Conservation (phyloP, 2,888 invertebrate genomes). For the Diaperis boleti region DNA sequence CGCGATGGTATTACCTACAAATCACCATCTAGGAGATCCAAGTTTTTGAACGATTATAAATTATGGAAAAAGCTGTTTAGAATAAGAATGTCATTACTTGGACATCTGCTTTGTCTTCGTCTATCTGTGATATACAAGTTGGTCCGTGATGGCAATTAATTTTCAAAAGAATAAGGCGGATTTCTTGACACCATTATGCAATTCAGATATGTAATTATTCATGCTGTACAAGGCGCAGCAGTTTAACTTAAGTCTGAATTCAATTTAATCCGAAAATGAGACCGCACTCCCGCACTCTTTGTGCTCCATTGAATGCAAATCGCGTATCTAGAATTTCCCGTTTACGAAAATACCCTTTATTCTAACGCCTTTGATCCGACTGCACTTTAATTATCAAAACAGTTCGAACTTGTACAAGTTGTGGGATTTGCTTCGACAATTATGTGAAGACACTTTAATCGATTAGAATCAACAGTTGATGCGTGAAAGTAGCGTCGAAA, state of each 20-base stretch:
- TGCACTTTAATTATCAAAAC: conserved; percentile 33
- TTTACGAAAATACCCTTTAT: conserved; percentile 23
- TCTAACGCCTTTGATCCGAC: conserved; percentile 16
- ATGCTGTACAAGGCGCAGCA: conserved; percentile 10
- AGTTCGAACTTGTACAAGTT: conserved; percentile 25
- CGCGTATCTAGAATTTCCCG: conserved; percentile 16
- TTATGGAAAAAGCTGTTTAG: too few species aligned
- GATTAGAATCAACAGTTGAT: conserved; percentile 11
- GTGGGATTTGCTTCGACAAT: conserved; percentile 18
- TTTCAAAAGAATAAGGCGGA: too few species aligned
- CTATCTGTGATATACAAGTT: too few species aligned
- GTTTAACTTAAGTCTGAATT: conserved; percentile 23
- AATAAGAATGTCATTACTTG: too few species aligned
- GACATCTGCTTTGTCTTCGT: too few species aligned
- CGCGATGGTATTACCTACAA: too few species aligned
- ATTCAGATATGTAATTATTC: conserved; percentile 19
- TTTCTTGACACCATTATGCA: conserved; percentile 11
- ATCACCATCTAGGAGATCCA: too few species aligned
- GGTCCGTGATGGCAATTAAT: too few species aligned
- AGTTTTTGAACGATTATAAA: too few species aligned
- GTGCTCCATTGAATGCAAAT: conserved; percentile 28
- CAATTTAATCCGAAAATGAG: conserved; percentile 25
- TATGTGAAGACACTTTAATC: conserved; percentile 20
- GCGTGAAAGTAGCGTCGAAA: conserved; percentile 4
- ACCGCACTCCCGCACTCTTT: conserved; percentile 30